phyloP scores from a whole-genome alignment of 2,888 invertebrate species.

The Vanessa cardui region DNA sequence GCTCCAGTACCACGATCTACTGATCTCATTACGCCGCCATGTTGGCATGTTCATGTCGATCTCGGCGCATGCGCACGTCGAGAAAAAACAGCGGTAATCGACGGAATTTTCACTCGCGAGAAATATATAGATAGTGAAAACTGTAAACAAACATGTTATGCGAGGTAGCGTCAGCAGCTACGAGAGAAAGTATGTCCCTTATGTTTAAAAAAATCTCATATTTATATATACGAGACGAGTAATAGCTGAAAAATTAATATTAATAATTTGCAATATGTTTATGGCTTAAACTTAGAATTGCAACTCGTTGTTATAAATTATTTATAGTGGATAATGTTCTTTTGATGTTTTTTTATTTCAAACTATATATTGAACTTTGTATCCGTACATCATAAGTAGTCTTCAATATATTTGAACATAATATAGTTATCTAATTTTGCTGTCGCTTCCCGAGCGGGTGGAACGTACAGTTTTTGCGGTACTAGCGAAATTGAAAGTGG shows the following conservation, averaged over 20 bases:
- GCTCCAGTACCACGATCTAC: conserved; percentile 20
- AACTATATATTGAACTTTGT: no score
- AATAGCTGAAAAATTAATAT: background rate
- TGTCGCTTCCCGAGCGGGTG: conserved; percentile 38
- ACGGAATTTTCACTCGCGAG: conserved; percentile 72
- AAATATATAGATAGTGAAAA: conserved; percentile 79
- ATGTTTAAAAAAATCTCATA: background rate
- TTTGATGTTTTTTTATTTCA: no score
- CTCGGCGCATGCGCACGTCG: conserved; percentile 18
- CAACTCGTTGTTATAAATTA: no score
- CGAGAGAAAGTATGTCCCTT: conserved; percentile 33
- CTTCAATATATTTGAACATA: background rate
- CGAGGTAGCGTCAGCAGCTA: conserved; percentile 53
- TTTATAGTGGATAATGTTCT: no score
- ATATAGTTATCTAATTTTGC: conserved; percentile 25
- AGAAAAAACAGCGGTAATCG: conserved; percentile 43
- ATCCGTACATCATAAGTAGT: background rate
- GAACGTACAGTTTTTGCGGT: conserved; percentile 59
- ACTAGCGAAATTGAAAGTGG: conserved; percentile 78
- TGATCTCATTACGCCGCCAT: conserved; percentile 38
- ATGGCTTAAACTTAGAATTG: no score
- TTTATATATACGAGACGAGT: background rate
- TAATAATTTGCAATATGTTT: no score
- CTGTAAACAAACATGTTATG: conserved; percentile 67
- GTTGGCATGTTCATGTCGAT: conserved; percentile 27